phyloP scores from a whole-genome alignment of 1,140 invertebrate species.

The Drosophila oshimai region DNA sequence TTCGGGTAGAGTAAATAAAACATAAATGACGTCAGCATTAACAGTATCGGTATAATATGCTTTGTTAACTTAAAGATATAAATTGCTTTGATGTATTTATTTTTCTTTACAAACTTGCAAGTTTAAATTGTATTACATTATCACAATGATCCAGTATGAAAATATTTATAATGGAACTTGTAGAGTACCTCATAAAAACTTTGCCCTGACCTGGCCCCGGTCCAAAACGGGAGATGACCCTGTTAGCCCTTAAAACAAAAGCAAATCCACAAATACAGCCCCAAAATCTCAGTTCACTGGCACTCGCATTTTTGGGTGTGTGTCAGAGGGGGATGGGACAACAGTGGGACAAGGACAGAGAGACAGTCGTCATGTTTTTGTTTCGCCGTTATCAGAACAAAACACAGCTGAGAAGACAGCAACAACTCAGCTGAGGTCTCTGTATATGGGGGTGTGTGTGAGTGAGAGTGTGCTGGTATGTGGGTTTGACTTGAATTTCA shows the following conservation, averaged over 20 bases:
- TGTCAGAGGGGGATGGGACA: neutral
- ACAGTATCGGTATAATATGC: too few species aligned
- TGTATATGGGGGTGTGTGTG: neutral
- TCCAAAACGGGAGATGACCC: neutral
- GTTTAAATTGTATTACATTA: too few species aligned
- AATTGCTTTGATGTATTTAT: too few species aligned
- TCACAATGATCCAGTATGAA: too few species aligned
- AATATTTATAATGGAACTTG: too few species aligned
- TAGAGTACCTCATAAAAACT: too few species aligned
- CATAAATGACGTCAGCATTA: too few species aligned
- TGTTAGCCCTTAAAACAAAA: neutral
- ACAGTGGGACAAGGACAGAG: neutral
- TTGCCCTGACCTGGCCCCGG: constrained; percentile 5
- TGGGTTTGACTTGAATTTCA: constrained; percentile 18
- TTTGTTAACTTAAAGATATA: too few species aligned
- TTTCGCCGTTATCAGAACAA: constrained; percentile 26
- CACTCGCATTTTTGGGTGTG: neutral
- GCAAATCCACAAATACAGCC: neutral
- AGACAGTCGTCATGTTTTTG: constrained; percentile 9
- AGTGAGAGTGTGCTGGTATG: neutral
- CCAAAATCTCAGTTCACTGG: neutral
- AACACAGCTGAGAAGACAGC: constrained; percentile 24
- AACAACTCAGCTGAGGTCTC: constrained; percentile 18
- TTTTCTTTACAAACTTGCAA: too few species aligned
- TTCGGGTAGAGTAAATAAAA: too few species aligned